Conservation (phyloP, 2,797 vertebrate genomes). For the Argya squamiceps region DNA sequence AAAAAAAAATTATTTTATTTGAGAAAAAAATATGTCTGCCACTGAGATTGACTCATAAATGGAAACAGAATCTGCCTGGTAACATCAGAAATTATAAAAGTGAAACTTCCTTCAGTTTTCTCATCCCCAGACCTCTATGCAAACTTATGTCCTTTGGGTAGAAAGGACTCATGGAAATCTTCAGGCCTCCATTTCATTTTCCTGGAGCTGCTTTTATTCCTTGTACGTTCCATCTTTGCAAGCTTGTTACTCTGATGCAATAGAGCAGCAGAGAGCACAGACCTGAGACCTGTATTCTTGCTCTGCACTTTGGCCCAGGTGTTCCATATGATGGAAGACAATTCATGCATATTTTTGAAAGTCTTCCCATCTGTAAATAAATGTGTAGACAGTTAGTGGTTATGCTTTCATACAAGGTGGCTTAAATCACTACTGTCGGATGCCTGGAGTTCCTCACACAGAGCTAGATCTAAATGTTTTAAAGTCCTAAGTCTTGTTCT, state of each 20-base stretch:
- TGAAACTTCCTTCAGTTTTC: neutral
- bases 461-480: neutral
- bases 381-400: accelerated
- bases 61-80: neutral
- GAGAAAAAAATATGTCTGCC: neutral
- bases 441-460: neutral
- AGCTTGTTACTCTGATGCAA: neutral
- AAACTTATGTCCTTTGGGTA: neutral
- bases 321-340: neutral
- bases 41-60: neutral
- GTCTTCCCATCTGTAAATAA: neutral
- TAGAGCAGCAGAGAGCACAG: neutral
- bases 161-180: neutral
- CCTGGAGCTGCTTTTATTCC: neutral
- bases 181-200: neutral
- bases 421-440: neutral
- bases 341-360: neutral
- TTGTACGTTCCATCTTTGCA: neutral
- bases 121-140: neutral
- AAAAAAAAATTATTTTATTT: no score
- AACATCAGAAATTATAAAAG: neutral
- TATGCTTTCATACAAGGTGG: neutral
- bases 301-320: neutral
- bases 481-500: neutral
- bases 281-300: neutral